phyloP scores from a whole-genome alignment of 2,888 invertebrate species.

The Lasius fuliginosus region DNA sequence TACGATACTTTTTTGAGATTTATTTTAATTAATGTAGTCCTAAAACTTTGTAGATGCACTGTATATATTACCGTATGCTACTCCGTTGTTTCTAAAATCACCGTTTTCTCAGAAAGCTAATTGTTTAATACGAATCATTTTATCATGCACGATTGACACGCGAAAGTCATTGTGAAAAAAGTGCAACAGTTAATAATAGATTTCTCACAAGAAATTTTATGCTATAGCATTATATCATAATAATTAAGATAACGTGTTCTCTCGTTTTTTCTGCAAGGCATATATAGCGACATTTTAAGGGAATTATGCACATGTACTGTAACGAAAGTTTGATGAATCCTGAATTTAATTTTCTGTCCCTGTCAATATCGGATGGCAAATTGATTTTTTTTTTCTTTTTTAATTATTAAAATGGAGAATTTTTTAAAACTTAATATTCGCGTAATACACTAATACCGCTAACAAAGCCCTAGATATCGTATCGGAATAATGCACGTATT shows the following conservation, averaged over 20 bases:
- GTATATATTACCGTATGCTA: not conserved
- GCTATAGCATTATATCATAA: constrained; percentile 50
- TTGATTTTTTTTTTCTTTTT: constrained; percentile 9
- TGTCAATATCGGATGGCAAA: not conserved
- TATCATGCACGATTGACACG: constrained; percentile 37
- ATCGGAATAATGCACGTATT: constrained; percentile 15
- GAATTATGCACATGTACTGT: constrained; percentile 46
- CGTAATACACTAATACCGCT: not conserved
- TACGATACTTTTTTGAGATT: too few relatives aligned
- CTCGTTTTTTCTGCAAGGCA: constrained; percentile 54
- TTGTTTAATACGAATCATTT: constrained; percentile 46
- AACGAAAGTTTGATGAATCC: constrained; percentile 74
- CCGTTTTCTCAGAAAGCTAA: constrained; percentile 49
- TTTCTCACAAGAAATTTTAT: constrained; percentile 32
- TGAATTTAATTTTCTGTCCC: constrained; percentile 22
- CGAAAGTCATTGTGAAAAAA: constrained; percentile 53
- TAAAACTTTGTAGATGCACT: too few relatives aligned
- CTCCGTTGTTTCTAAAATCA: constrained; percentile 36
- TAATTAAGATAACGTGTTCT: constrained; percentile 54
- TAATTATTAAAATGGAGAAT: not conserved
- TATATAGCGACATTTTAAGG: constrained; percentile 55
- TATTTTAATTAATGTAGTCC: too few relatives aligned
- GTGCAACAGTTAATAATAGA: constrained; percentile 37
- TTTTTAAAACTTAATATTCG: constrained; percentile 23
- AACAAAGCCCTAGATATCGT: constrained; percentile 19